phyloP scores from a whole-genome alignment of 2,797 vertebrate species.

The Lepilemur septentrionalis region DNA sequence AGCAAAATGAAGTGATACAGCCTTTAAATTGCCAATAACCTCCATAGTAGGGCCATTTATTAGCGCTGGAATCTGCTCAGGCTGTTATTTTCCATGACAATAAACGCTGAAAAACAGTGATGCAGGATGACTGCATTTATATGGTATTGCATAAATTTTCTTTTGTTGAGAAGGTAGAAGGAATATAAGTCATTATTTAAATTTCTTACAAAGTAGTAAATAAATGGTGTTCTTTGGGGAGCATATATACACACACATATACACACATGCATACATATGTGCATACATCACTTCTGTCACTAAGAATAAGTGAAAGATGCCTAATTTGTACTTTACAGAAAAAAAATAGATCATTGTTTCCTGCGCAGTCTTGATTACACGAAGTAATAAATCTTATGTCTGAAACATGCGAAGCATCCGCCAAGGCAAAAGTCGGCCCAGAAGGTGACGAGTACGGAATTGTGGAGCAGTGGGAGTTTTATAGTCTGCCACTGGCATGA shows the following conservation, averaged over 20 bases:
- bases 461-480: slow-evolving; percentile 78
- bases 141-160: slow-evolving; percentile 77
- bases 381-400: slow-evolving; percentile 86
- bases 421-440: slow-evolving; percentile 77
- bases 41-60: slow-evolving; percentile 64
- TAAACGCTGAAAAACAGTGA: slow-evolving; percentile 75
- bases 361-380: slow-evolving; percentile 85
- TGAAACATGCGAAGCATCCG: slow-evolving; percentile 84
- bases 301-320: slow-evolving; percentile 67
- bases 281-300: slow-evolving; percentile 55
- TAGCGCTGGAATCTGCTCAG: slow-evolving; percentile 64
- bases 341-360: slow-evolving; percentile 82
- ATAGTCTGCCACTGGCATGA: slow-evolving; percentile 81
- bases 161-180: slow-evolving; percentile 63
- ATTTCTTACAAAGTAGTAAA: slow-evolving; percentile 74
- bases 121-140: slow-evolving; percentile 75
- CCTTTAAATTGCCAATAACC: slow-evolving; percentile 77
- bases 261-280: background rate
- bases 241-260: background rate
- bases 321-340: slow-evolving; percentile 83
- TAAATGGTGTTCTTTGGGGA: slow-evolving; percentile 64
- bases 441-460: slow-evolving; percentile 80
- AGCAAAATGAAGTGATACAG: slow-evolving; percentile 73
- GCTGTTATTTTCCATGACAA: slow-evolving; percentile 63
- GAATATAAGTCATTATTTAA: slow-evolving; percentile 77